Evolutionary conservation across 2,113 vertebrate species (phyloP), one percentile per base, ranked within the genome.

Genomic region (Macquaria ambigua): DNA sequence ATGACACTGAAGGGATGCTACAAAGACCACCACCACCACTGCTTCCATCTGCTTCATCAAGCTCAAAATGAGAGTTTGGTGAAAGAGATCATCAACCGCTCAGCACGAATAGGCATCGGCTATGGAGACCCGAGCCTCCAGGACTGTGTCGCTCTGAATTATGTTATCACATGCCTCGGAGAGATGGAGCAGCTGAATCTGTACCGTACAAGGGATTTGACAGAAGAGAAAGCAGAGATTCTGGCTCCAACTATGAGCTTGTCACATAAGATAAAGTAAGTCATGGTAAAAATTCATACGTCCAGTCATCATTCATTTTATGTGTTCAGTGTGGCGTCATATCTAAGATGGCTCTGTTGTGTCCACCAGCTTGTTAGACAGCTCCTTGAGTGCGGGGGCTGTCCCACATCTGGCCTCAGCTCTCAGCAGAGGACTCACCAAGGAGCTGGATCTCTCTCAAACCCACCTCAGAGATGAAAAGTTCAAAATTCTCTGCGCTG

Each of bases 121-220:
- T 91, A 93, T 3, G 74, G 59, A 4, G 58, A 77, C 56, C 46
- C 94, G 76, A 85, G 67, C 53, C 84, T 92, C 2, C 75, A 82
- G 16, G 95, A 96, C 80, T 95, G 91, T 31, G 89, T 72, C 0
- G 89, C 91, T n/a, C 84, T 96, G 64, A 93, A 80, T 62, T 96
- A 94, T 66, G 82, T 94, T 0, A 16, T 93, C 7, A 76, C 20
- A 0, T 91, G 89, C 59, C 73, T 93, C 5, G 91, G 85, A 2
- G 74, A 93, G 52, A 67, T 94, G 59, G 37, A 94, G 52, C 0
- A 18, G 1, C 80, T 96, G 9, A 93, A 94, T 86, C 78, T 97
- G 58, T 92, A 91, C 52, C 1, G 0, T 0, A 81, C 70, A 4
- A 55, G 3, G 1, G 53, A 66, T 37, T 79, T 95, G 25, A 92